Conservation (phyloP, 2,113 vertebrate genomes). For the Prinia subflava region DNA sequence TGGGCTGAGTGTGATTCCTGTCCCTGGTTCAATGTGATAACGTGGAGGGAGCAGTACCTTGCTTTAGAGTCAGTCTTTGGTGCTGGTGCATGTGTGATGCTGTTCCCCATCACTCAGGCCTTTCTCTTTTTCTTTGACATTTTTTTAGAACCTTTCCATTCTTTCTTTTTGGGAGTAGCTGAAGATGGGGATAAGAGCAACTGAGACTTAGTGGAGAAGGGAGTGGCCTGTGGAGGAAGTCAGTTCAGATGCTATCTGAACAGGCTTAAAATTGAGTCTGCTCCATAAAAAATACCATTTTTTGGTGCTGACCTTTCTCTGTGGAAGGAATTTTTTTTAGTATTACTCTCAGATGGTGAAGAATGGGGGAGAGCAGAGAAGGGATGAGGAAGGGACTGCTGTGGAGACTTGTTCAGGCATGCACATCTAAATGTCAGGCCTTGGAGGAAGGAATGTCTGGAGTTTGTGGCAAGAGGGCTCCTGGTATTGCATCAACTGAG, state of each 20-base stretch:
- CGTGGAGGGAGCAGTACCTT: background rate
- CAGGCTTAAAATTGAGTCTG: background rate
- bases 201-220: background rate
- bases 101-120: background rate
- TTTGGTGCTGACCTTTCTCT: conserved; percentile 1
- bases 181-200: background rate
- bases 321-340: background rate
- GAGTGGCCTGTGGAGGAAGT: background rate
- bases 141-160: background rate
- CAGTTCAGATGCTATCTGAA: background rate
- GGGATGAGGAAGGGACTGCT: conserved; percentile 8
- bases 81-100: background rate
- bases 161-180: background rate
- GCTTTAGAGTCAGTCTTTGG: background rate
- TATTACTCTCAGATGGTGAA: background rate
- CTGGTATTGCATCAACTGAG: background rate
- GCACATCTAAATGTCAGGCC: conserved; percentile 22
- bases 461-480: background rate
- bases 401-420: background rate
- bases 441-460: conserved; percentile 23
- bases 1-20: background rate
- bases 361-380: background rate
- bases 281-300: background rate
- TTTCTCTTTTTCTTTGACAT: background rate
- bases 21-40: background rate